A percentile compares a stretch with the other conserved stretches of the same genome.
These are phyloP conservation scores for Elephantulus edwardii DNA, from an alignment of 2,113 vertebrate genomes.

Conservation along the genomic window DNA sequence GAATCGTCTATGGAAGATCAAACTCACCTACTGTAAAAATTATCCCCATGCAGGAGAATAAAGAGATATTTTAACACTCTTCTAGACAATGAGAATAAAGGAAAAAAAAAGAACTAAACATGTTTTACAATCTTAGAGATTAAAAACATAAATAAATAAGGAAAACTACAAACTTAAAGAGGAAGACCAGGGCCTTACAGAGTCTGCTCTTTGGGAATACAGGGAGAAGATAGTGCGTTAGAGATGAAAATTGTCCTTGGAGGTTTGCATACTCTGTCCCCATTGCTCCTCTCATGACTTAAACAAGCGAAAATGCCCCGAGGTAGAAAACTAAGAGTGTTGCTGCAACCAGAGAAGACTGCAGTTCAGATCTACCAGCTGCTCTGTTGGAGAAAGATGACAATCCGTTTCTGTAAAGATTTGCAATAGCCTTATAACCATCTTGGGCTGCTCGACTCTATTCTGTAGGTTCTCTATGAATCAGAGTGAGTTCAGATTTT, in stretches of 20 bases:
- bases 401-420: background rate
- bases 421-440: background rate
- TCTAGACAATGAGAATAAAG: too few species aligned
- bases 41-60: background rate
- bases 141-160: too few species aligned
- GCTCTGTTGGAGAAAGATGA: background rate
- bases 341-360: background rate
- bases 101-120: too few species aligned
- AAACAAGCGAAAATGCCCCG: background rate
- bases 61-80: background rate
- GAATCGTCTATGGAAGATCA: background rate
- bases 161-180: background rate
- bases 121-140: too few species aligned
- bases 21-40: background rate
- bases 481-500: too few species aligned
- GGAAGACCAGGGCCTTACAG: background rate
- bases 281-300: background rate
- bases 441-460: background rate
- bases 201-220: background rate
- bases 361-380: background rate
- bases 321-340: background rate
- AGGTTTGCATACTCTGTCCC: background rate
- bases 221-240: background rate
- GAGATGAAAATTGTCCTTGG: background rate
- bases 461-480: background rate